These are phyloP conservation scores for Macrosteles quadrilineatus DNA, from an alignment of 1,140 invertebrate species.

Conservation along the genomic window DNA sequence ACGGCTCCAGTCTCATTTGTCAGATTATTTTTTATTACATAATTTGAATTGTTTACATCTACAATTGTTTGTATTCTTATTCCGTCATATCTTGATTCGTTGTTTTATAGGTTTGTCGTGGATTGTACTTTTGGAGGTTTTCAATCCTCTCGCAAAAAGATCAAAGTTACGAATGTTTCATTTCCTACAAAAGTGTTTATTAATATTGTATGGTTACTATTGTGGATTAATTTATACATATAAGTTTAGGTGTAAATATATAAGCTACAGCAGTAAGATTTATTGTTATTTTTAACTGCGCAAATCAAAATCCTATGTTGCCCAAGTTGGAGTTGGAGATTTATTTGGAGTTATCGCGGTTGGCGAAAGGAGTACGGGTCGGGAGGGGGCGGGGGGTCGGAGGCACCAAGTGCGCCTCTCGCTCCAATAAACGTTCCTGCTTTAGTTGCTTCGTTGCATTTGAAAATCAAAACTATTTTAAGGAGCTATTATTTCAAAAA, in stretches of 20 bases:
- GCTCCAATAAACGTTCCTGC: background rate
- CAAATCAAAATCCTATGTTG: conserved; percentile 39
- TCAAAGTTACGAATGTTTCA: background rate
- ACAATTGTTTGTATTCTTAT: no score
- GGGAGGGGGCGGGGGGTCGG: background rate
- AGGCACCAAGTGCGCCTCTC: background rate
- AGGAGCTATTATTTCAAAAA: conserved; percentile 12
- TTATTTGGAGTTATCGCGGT: conserved; percentile 37
- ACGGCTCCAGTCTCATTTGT: no score
- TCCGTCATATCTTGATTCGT: no score
- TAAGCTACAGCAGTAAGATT: conserved; percentile 10
- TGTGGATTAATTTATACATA: conserved; percentile 14
- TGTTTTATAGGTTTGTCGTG: background rate
- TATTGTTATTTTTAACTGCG: conserved; percentile 36
- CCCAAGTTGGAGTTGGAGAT: conserved; percentile 31
- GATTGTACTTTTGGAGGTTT: conserved; percentile 1
- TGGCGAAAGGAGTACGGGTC: background rate
- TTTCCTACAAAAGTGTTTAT: conserved; percentile 11
- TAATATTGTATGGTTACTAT: background rate
- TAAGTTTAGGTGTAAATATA: conserved; percentile 20
- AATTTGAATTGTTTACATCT: no score
- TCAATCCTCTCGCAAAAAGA: background rate
- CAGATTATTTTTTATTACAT: no score
- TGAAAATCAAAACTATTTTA: conserved; percentile 17
- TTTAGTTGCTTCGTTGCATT: conserved; percentile 2